These are phyloP conservation scores for human DNA, from an alignment of 2,113 vertebrate species.

Conservation along the genomic window GRCh38 chr6:106855501-106856000, in stretches of 20 bases:
- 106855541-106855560: neutral
- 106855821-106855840: slow-evolving; percentile 30
- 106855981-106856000: neutral
- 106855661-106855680: neutral
- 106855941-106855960: slow-evolving; percentile 55
- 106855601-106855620: neutral
- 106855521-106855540: neutral
- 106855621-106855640: neutral
- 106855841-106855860: slow-evolving; percentile 66
- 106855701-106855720: neutral
- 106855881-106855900: slow-evolving; percentile 60
- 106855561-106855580: neutral
- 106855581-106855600: neutral
- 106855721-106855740: neutral
- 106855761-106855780: neutral
- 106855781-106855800: slow-evolving; percentile 7
- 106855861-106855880: slow-evolving; percentile 72
- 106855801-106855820: slow-evolving; percentile 28
- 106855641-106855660: neutral
- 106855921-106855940: slow-evolving; percentile 57
- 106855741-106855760: neutral
- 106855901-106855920: slow-evolving; percentile 64
- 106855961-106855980: neutral
- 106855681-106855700: neutral
- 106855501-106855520: neutral